phyloP scores from a whole-genome alignment of 2,797 vertebrate species.

The Spheniscus humboldti region DNA sequence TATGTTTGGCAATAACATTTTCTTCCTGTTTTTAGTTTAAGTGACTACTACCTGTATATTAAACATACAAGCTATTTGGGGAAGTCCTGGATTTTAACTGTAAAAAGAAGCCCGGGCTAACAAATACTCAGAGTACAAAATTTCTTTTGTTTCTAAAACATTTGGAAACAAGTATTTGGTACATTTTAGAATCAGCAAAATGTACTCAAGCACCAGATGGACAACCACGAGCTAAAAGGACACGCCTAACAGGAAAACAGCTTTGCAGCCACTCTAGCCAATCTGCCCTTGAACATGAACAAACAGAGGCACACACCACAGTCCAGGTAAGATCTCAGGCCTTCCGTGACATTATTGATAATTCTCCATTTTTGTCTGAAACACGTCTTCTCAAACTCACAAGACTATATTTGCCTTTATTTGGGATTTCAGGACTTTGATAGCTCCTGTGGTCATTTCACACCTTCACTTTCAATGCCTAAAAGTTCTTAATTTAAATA shows the following conservation, averaged over 20 bases:
- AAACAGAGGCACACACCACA: neutral
- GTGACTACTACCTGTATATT: neutral
- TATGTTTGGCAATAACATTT: neutral
- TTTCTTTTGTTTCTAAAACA: neutral
- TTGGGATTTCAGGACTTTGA: neutral
- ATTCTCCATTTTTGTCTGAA: neutral
- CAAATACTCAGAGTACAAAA: neutral
- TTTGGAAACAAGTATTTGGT: neutral
- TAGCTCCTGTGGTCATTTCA: neutral
- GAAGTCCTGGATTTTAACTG: neutral
- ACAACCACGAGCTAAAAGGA: neutral
- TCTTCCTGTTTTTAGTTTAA: neutral
- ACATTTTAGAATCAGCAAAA: neutral
- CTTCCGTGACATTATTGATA: neutral
- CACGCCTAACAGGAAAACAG: accelerated
- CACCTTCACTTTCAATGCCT: neutral
- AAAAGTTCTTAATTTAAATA: neutral
- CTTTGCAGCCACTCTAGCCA: neutral
- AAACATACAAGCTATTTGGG: neutral
- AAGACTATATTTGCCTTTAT: neutral
- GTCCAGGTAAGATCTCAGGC: neutral
- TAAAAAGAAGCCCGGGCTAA: neutral
- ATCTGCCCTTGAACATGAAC: neutral
- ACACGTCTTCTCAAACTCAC: neutral
- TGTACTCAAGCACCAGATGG: neutral